Percentiles rank a stretch among this genome's conserved stretches.
These are phyloP conservation scores for Monoplex corrugatus DNA, from an alignment of 2,888 invertebrate genomes.

Conservation along the genomic window DNA sequence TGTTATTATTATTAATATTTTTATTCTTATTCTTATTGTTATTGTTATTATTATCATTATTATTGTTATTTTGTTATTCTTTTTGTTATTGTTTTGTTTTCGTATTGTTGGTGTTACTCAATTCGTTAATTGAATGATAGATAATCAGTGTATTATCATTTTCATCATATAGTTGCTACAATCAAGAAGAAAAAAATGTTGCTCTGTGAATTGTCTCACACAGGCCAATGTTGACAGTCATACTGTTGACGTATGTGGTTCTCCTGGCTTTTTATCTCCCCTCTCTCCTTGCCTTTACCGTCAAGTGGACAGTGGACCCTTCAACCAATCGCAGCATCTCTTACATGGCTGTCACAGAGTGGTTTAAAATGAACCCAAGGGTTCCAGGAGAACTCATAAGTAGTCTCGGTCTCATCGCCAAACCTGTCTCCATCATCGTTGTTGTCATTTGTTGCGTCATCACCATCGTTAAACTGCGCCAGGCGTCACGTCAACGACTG, in stretches of 20 bases:
- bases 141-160: too few relatives aligned
- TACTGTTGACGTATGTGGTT: not conserved
- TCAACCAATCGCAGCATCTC: slow-evolving; percentile 6
- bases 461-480: not conserved
- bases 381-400: not conserved
- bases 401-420: not conserved
- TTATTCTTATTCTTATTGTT: too few relatives aligned
- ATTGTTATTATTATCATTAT: too few relatives aligned
- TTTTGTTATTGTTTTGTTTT: too few relatives aligned
- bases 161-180: too few relatives aligned
- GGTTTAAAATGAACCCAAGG: not conserved
- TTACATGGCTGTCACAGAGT: not conserved
- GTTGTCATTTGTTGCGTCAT: not conserved
- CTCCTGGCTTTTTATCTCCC: not conserved
- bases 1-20: too few relatives aligned
- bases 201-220: not conserved
- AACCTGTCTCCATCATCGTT: not conserved
- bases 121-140: too few relatives aligned
- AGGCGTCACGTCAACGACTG: not conserved
- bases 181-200: too few relatives aligned
- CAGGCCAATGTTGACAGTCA: not conserved
- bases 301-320: not conserved
- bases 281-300: not conserved
- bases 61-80: too few relatives aligned
- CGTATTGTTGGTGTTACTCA: too few relatives aligned